phyloP scores from a whole-genome alignment of 2,888 invertebrate species.

The Diachrysia chrysitis region DNA sequence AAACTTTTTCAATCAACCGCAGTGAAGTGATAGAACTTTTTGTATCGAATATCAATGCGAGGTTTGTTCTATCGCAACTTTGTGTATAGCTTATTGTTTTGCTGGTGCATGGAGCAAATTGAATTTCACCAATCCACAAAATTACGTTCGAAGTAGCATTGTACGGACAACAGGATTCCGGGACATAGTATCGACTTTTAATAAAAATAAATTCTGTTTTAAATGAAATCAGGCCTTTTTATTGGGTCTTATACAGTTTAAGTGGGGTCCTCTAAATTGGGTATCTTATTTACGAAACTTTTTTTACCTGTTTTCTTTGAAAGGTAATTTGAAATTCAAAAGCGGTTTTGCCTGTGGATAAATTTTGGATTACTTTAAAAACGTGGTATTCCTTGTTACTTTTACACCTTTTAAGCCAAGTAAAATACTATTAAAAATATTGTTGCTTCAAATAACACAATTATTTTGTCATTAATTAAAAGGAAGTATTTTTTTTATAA shows the following conservation, averaged over 20 bases:
- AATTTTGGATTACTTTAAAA: conserved; percentile 9
- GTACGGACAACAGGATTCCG: conserved; percentile 36
- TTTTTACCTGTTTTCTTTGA: conserved; percentile 40
- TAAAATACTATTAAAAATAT: background rate
- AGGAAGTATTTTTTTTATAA: too few species aligned
- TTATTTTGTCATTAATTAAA: too few species aligned
- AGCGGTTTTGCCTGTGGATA: conserved; percentile 36
- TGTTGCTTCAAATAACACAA: background rate
- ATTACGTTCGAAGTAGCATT: conserved; percentile 62
- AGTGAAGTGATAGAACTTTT: conserved; percentile 47
- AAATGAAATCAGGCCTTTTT: conserved; percentile 60
- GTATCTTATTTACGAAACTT: conserved; percentile 57
- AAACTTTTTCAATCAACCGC: conserved; percentile 49
- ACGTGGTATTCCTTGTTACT: background rate
- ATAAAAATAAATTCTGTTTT: conserved; percentile 58
- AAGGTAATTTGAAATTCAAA: conserved; percentile 46
- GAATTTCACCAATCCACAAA: conserved; percentile 69
- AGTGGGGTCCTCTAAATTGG: conserved; percentile 54
- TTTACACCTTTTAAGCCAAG: background rate
- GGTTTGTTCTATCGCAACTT: conserved; percentile 61
- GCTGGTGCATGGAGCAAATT: conserved; percentile 68
- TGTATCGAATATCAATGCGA: conserved; percentile 58
- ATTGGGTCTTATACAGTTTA: conserved; percentile 53
- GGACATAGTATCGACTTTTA: conserved; percentile 51
- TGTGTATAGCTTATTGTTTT: conserved; percentile 68